phyloP scores from a whole-genome alignment of 2,113 vertebrate species.

The Percina caprodes region DNA sequence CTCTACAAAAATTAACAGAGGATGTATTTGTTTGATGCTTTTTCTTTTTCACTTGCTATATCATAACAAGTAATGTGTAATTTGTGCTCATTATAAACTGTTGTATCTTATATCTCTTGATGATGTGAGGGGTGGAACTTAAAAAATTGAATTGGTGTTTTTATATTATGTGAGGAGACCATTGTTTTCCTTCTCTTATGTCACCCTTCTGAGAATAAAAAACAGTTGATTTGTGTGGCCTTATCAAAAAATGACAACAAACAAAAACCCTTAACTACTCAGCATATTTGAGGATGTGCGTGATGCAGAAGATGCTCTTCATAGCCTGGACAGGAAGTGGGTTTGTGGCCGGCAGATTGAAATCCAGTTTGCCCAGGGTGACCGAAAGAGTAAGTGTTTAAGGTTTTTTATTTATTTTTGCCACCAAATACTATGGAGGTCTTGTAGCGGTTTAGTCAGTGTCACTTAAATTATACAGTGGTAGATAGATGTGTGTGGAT shows the following conservation, averaged over 20 bases:
- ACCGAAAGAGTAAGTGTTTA: conserved; percentile 92
- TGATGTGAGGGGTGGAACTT: too few relatives aligned
- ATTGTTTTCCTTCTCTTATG: neutral
- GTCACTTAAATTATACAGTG: neutral
- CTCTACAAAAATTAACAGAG: conserved; percentile 45
- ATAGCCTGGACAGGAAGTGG: conserved; percentile 98
- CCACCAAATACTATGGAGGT: neutral
- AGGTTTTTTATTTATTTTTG: neutral
- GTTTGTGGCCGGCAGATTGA: conserved; percentile 98
- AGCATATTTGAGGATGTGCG: conserved; percentile 98
- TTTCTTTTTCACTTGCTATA: conserved; percentile 5
- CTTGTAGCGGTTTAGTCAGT: too few relatives aligned
- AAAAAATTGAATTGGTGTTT: too few relatives aligned
- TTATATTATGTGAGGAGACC: too few relatives aligned
- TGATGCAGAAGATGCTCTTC: conserved; percentile 97
- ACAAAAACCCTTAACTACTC: conserved; percentile 90
- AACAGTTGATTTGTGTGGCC: conserved; percentile 42
- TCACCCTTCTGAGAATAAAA: neutral
- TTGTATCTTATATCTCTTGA: neutral
- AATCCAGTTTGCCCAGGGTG: conserved; percentile 99
- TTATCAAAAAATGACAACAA: conserved; percentile 12
- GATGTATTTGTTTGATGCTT: conserved; percentile 20
- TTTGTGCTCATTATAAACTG: neutral
- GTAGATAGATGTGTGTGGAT: neutral
- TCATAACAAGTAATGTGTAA: neutral